Base-by-base conservation (phyloP, 2,113 vertebrate species). In the Oryzias woworae region DNA sequence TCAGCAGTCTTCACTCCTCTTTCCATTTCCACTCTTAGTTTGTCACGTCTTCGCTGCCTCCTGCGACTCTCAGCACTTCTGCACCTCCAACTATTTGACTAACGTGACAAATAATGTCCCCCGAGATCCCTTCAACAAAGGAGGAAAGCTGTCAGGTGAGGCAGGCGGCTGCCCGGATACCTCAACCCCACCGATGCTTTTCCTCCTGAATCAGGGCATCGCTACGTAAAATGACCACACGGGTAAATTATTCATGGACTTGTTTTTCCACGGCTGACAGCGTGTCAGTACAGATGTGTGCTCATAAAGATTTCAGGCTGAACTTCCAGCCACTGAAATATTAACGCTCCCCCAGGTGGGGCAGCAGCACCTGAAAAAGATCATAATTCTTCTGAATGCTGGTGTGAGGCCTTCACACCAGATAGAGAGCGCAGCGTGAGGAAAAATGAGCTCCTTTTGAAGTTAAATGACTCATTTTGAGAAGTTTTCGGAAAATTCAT, bases 201-300 rank as follows among this genome's bases (percentile, higher is more conserved):
- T 63, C 60, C 31, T 62, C 17, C 54, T 1, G 46, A 75, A 46
- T 67, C 53, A 41, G n/a, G 31, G 24, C 50, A 45, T 62, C 75
- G 51, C 57, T 17, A n/a, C 69, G 58, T 60, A 58, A 55, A 69
- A 56, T 53, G 65, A 65, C 55, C 66, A 70, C 71, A 48, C 22
- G 43, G 18, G 79, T 79, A 69, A 75, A 85, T 80, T 79, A 85
- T 83, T 81, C 52, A 82, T 50, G 66, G 17, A 43, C 51, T 60
- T 43, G 24, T 5, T 20, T 58, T 64, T 18, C 65, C 44, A 53
- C 0, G 8, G 20, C 31, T 54, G 51, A 23, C 36, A 24, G 14
- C 24, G 1, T 53, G 47, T 52, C 47, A 52, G 43, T 16, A 14
- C 36, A 36, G 36, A 36, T 36, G 36, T 46, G 48, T 57, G 48